These are phyloP conservation scores for Oscheius onirici DNA, from an alignment of 2,888 invertebrate genomes.

Conservation along the genomic window DNA sequence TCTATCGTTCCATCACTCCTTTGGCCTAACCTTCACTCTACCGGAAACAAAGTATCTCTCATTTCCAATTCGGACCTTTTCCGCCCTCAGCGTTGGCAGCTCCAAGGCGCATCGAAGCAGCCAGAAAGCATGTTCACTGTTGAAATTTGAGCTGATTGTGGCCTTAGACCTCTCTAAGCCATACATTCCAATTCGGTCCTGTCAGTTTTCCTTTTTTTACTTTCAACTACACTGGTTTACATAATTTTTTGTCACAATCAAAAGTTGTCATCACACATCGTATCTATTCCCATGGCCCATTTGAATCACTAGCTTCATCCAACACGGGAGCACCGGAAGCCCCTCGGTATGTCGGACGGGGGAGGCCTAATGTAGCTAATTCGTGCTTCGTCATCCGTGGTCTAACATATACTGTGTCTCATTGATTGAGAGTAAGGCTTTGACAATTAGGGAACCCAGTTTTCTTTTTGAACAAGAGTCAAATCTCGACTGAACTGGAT, in stretches of 20 bases:
- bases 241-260: not conserved
- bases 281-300: not conserved
- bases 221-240: not conserved
- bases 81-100: slow-evolving; percentile 1
- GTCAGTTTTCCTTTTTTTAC: not conserved
- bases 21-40: no score
- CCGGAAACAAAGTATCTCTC: not conserved
- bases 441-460: not conserved
- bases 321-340: no score
- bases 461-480: not conserved
- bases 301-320: not conserved
- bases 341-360: no score
- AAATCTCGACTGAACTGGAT: no score
- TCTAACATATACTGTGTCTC: slow-evolving; percentile 16
- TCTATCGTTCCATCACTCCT: no score
- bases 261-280: not conserved
- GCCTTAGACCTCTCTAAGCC: not conserved
- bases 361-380: slow-evolving; percentile 20
- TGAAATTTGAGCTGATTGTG: slow-evolving; percentile 6
- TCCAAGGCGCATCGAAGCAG: no score
- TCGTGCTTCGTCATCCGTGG: slow-evolving; percentile 22
- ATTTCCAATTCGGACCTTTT: slow-evolving; percentile 10
- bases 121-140: not conserved
- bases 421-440: slow-evolving; percentile 7
- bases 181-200: not conserved